phyloP scores from a whole-genome alignment of 2,113 vertebrate species.

The Erpornis zantholeuca region DNA sequence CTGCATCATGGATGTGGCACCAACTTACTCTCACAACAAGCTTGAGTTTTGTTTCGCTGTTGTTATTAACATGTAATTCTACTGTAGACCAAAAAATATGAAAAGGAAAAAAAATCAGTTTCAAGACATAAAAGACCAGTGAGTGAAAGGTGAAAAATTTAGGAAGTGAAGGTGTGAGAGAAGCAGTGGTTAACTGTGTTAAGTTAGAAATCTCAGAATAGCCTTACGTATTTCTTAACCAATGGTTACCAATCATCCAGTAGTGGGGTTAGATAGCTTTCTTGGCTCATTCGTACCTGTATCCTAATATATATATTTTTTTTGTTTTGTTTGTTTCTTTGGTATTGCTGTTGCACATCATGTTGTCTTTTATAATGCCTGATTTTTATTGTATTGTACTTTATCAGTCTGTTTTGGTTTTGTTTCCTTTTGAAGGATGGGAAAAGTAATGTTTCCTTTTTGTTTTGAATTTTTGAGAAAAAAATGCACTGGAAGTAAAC shows the following conservation, averaged over 20 bases:
- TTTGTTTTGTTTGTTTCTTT: constrained; percentile 65
- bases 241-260: constrained; percentile 73
- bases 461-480: constrained; percentile 66
- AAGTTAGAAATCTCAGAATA: constrained; percentile 75
- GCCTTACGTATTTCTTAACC: constrained; percentile 78
- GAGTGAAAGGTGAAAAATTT: constrained; percentile 64
- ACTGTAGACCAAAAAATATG: constrained; percentile 84
- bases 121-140: constrained; percentile 69
- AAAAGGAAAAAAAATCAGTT: constrained; percentile 67
- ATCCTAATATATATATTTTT: constrained; percentile 39
- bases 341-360: constrained; percentile 78
- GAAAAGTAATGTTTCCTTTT: constrained; percentile 67
- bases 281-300: constrained; percentile 67
- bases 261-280: constrained; percentile 72
- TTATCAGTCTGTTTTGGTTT: constrained; percentile 55
- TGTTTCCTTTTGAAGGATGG: constrained; percentile 73
- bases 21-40: constrained; percentile 65
- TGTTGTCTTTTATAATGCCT: constrained; percentile 74
- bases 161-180: constrained; percentile 59
- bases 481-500: constrained; percentile 82
- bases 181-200: constrained; percentile 73
- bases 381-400: constrained; percentile 77
- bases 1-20: constrained; percentile 68
- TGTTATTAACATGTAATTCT: constrained; percentile 78
- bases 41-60: constrained; percentile 64